A percentile compares a stretch with the other conserved stretches of the same genome.
Evolutionary conservation across 1,140 invertebrate species (phyloP).

Genomic region (Pteromalus puparum): DNA sequence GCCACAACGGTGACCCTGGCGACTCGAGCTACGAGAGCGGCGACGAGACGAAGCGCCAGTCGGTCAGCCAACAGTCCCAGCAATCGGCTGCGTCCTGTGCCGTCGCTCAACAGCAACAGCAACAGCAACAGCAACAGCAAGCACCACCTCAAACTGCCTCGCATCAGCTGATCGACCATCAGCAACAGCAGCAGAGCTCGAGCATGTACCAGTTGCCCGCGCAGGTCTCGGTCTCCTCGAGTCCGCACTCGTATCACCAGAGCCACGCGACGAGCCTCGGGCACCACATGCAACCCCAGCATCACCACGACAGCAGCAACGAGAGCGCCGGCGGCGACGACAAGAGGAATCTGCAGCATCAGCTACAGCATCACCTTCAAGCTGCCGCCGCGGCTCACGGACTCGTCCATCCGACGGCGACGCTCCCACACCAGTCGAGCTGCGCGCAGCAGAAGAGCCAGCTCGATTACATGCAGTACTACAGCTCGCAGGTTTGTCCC

Average conservation of each 20-base stretch:
- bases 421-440: conserved; percentile 69
- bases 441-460: conserved; percentile 74
- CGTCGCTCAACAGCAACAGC: conserved; percentile 59
- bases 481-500: conserved; percentile 69
- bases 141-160: conserved; percentile 69
- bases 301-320: conserved; percentile 71
- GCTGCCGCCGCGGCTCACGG: conserved; percentile 66
- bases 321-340: conserved; percentile 72
- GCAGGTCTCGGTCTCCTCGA: conserved; percentile 71
- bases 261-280: conserved; percentile 61
- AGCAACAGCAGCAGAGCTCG: conserved; percentile 64
- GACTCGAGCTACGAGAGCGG: conserved; percentile 73
- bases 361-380: conserved; percentile 72
- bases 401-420: conserved; percentile 71
- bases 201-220: conserved; percentile 76
- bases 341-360: conserved; percentile 72
- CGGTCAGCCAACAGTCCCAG: conserved; percentile 57
- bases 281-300: conserved; percentile 64
- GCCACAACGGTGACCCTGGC: conserved; percentile 65
- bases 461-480: conserved; percentile 73
- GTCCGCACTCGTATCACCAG: conserved; percentile 71
- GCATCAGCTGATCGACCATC: conserved; percentile 74
- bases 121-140: conserved; percentile 63
- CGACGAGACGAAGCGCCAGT: conserved; percentile 69
- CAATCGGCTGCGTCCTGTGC: conserved; percentile 43